phyloP scores from a whole-genome alignment of 2,797 vertebrate genomes.

The Lepilemur septentrionalis region DNA sequence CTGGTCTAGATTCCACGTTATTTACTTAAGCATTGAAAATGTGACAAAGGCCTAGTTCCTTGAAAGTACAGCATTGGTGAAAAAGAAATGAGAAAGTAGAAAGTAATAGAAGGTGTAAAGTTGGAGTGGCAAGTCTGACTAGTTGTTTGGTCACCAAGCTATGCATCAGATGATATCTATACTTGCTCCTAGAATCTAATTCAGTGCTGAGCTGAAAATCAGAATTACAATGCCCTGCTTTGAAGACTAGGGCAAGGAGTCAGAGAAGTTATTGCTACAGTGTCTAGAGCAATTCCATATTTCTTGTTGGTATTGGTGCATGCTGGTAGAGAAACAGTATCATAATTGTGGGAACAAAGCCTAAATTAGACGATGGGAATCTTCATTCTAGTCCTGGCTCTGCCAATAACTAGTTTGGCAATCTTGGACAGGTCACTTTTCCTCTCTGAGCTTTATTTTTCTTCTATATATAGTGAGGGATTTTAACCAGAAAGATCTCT shows the following conservation, averaged over 20 bases:
- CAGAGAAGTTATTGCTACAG: neutral
- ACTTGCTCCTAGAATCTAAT: neutral
- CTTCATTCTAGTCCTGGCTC: neutral
- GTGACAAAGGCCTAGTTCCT: neutral
- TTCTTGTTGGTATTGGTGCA: neutral
- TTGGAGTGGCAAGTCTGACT: neutral
- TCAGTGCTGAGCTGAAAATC: neutral
- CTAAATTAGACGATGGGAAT: neutral
- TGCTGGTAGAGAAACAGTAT: neutral
- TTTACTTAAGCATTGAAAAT: neutral
- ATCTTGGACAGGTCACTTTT: neutral
- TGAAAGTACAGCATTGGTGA: neutral
- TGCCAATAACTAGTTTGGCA: neutral
- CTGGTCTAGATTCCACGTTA: neutral
- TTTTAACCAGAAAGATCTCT: neutral
- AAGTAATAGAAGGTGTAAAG: neutral
- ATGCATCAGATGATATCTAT: neutral
- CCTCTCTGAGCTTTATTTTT: neutral
- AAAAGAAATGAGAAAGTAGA: neutral
- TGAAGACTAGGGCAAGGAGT: neutral
- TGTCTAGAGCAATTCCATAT: neutral
- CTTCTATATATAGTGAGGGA: neutral
- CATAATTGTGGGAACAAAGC: rapidly evolving
- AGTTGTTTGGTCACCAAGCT: neutral
- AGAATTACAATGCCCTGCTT: neutral